These are phyloP conservation scores for Villa cingulata DNA, from an alignment of 2,888 invertebrate species.

Conservation along the genomic window DNA sequence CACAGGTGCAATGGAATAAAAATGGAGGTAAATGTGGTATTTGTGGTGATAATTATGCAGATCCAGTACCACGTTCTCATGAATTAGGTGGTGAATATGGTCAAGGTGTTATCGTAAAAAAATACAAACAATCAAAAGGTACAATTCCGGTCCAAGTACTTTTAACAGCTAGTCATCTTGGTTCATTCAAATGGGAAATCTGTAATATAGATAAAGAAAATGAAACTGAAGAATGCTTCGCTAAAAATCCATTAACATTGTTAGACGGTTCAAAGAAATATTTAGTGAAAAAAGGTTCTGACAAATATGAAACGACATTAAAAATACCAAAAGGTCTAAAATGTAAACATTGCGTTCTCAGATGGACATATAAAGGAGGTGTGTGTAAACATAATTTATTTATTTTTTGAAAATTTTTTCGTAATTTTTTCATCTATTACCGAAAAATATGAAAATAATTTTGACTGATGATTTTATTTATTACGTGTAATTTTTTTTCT, in stretches of 20 bases:
- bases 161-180: conserved; percentile 32
- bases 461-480: background rate
- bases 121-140: conserved; percentile 24
- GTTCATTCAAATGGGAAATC: conserved; percentile 32
- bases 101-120: conserved; percentile 30
- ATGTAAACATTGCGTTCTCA: conserved; percentile 37
- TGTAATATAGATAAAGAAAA: conserved; percentile 31
- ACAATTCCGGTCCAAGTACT: conserved; percentile 22
- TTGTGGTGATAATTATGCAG: conserved; percentile 37
- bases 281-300: too few species aligned
- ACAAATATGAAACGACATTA: conserved; percentile 12
- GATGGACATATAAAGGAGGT: conserved; percentile 37
- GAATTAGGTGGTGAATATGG: conserved; percentile 37
- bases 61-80: conserved; percentile 31
- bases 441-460: background rate
- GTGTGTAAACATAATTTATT: too few species aligned
- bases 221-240: conserved; percentile 38
- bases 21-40: conserved; percentile 36
- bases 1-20: conserved; percentile 28
- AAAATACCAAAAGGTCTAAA: conserved; percentile 29
- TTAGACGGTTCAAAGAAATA: conserved; percentile 16
- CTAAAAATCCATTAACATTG: conserved; percentile 22
- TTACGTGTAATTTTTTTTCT: too few species aligned
- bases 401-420: too few species aligned
- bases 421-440: too few species aligned